phyloP scores from a whole-genome alignment of 2,113 vertebrate genomes.

The Cyphomyrus plagiostoma region DNA sequence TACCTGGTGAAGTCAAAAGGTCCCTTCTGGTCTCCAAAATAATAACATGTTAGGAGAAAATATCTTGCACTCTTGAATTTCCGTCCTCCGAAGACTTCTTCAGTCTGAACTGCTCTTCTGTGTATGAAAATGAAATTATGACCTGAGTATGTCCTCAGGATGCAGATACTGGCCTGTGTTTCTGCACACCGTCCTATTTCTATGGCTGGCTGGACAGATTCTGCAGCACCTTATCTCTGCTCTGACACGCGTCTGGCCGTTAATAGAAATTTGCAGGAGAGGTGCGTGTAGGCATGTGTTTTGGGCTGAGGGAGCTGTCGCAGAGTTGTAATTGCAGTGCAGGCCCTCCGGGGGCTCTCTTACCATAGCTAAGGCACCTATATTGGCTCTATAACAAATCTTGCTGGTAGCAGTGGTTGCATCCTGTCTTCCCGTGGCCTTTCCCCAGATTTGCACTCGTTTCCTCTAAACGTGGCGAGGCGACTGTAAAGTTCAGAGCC shows the following conservation, averaged over 20 bases:
- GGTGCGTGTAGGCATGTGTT: slow-evolving; percentile 63
- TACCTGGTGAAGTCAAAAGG: neutral
- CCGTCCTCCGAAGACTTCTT: neutral
- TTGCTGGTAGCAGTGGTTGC: neutral
- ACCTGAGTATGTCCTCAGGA: slow-evolving; percentile 32
- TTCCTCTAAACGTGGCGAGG: neutral
- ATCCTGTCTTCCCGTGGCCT: neutral
- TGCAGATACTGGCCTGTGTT: slow-evolving; percentile 62
- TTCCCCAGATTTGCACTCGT: neutral
- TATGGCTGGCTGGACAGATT: slow-evolving; percentile 68
- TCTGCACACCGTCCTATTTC: slow-evolving; percentile 61
- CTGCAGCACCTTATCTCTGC: slow-evolving; percentile 69
- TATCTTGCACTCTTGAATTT: neutral
- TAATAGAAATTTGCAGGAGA: slow-evolving; percentile 70
- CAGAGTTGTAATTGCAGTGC: slow-evolving; percentile 63
- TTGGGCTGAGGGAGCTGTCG: slow-evolving; percentile 49
- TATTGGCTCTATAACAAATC: neutral
- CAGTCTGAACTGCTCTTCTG: neutral
- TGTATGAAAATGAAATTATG: slow-evolving; percentile 14
- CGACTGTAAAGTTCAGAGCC: neutral
- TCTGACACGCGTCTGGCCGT: slow-evolving; percentile 70
- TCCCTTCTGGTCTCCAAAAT: neutral
- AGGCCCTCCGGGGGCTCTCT: slow-evolving; percentile 40
- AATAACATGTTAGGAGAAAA: neutral
- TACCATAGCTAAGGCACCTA: neutral